Conservation (phyloP, 2,888 invertebrate species). For the Pteria penguin region DNA sequence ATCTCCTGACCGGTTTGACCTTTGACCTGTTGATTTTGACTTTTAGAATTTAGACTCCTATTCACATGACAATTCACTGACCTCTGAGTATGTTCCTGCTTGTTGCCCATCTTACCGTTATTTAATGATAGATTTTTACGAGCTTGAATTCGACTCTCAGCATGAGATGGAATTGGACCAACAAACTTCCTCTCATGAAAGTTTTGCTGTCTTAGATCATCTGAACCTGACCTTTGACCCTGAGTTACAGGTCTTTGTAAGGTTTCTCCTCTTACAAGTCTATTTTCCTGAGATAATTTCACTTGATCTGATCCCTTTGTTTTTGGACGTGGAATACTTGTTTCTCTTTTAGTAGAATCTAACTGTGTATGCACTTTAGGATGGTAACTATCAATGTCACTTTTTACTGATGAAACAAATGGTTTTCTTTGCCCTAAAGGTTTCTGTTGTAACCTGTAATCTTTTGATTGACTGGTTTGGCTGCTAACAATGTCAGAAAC, state of each 20-base stretch:
- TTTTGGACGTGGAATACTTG: constrained; percentile 17
- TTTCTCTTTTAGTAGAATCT: not conserved
- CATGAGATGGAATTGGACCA: constrained; percentile 16
- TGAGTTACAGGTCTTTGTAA: constrained; percentile 1
- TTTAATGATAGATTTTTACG: not conserved
- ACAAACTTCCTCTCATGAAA: not conserved
- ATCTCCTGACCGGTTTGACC: not conserved
- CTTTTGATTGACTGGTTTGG: not conserved
- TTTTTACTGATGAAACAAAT: constrained; percentile 26
- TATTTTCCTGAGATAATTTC: not conserved
- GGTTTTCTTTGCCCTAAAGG: constrained; percentile 1
- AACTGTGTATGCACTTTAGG: constrained; percentile 5
- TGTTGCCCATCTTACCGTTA: not conserved
- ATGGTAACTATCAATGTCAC: not conserved
- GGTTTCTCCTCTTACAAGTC: not conserved
- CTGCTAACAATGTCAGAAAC: constrained; percentile 14
- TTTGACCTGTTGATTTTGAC: not conserved
- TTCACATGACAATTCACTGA: not conserved
- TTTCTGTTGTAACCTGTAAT: not conserved
- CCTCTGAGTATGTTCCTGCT: not conserved
- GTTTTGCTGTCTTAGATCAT: not conserved
- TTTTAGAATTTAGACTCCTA: not conserved
- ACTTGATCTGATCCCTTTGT: constrained; percentile 14
- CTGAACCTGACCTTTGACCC: constrained; percentile 9
- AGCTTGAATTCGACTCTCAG: constrained; percentile 2